These are phyloP conservation scores for Tribolium madens DNA, from an alignment of 1,140 invertebrate genomes.

Conservation along the genomic window DNA sequence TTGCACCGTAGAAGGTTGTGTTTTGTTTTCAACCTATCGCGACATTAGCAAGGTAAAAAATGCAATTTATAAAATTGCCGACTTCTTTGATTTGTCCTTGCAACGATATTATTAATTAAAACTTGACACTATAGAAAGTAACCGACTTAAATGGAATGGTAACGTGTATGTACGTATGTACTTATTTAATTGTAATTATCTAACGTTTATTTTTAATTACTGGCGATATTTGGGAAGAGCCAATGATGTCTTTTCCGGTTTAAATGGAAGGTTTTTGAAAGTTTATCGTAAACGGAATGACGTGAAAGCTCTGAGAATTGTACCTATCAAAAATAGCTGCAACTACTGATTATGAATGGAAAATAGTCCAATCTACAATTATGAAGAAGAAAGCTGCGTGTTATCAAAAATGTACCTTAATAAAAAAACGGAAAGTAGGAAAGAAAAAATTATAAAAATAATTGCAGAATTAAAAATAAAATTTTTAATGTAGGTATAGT, in stretches of 20 bases:
- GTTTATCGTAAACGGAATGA: too few species aligned
- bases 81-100: constrained; percentile 24
- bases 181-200: constrained; percentile 5
- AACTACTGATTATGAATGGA: too few species aligned
- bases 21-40: not conserved
- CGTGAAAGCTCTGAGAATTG: too few species aligned
- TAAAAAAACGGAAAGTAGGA: too few species aligned
- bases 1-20: constrained; percentile 1
- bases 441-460: too few species aligned
- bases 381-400: too few species aligned
- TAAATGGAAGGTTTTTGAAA: not conserved
- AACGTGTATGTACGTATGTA: not conserved
- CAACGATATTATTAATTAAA: constrained; percentile 22
- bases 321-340: too few species aligned
- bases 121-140: constrained; percentile 31
- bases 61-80: constrained; percentile 20
- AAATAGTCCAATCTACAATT: too few species aligned
- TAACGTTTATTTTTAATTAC: not conserved
- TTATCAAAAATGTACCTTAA: too few species aligned
- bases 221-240: not conserved
- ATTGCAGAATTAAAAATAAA: too few species aligned
- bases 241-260: not conserved
- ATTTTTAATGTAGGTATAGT: too few species aligned
- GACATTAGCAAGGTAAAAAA: not conserved
- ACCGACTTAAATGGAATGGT: constrained; percentile 22